Conservation (phyloP, 2,113 vertebrate genomes). For the Lophius piscatorius region DNA sequence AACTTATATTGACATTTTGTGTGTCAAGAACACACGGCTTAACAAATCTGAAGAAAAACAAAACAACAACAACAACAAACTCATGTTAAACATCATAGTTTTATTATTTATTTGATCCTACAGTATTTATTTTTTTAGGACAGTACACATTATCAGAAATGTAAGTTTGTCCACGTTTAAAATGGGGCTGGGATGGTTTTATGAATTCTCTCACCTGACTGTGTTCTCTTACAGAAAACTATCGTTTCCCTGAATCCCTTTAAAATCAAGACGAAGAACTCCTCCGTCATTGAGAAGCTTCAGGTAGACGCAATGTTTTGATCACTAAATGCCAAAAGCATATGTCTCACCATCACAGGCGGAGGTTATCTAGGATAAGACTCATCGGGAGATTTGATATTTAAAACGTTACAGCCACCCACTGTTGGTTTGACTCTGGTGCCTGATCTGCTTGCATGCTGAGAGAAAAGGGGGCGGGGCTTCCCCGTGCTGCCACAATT, state of each 20-base stretch:
- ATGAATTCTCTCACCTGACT: background rate
- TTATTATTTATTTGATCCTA: too few relatives aligned
- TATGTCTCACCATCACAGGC: background rate
- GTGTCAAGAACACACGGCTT: too few relatives aligned
- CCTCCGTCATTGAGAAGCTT: conserved; percentile 75
- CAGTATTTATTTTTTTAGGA: too few relatives aligned
- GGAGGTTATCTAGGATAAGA: background rate
- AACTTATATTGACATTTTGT: too few relatives aligned
- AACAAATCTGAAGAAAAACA: too few relatives aligned
- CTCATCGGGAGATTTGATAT: too few relatives aligned
- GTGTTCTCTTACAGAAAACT: conserved; percentile 60
- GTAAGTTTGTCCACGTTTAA: background rate
- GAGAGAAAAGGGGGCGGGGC: conserved; percentile 11
- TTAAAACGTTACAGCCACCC: conserved; percentile 57
- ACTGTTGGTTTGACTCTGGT: conserved; percentile 31
- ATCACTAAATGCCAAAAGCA: background rate
- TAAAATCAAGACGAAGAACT: conserved; percentile 73
- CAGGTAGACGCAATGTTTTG: conserved; percentile 68
- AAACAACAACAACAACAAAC: too few relatives aligned
- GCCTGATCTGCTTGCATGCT: conserved; percentile 1
- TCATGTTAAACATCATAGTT: too few relatives aligned
- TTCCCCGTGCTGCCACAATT: conserved; percentile 45
- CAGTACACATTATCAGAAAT: too few relatives aligned
- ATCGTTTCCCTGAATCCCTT: conserved; percentile 45
- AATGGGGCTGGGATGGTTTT: background rate